Conservation (phyloP, 2,113 vertebrate species). For the Hippoglossus stenolepis region DNA sequence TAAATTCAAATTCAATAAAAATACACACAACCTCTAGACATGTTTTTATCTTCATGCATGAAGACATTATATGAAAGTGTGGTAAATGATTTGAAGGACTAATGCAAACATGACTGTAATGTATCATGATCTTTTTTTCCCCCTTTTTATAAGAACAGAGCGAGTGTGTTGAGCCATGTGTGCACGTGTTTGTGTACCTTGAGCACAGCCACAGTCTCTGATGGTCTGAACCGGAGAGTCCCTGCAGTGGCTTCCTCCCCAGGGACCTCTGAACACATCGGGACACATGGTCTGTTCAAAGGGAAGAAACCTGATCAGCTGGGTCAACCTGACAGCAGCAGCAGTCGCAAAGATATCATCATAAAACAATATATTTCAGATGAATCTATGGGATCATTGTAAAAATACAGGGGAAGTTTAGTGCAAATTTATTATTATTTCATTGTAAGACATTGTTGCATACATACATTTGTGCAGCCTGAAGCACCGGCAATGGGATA, state of each 20-base stretch:
- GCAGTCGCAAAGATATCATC: constrained; percentile 37
- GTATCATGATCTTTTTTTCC: no score
- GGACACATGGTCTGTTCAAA: constrained; percentile 94
- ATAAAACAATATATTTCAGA: neutral
- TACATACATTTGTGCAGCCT: constrained; percentile 85
- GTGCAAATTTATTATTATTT: neutral
- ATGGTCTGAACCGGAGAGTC: constrained; percentile 94
- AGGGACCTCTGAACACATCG: constrained; percentile 92
- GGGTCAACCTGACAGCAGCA: constrained; percentile 2
- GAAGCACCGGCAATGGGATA: constrained; percentile 80
- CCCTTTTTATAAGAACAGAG: constrained; percentile 1
- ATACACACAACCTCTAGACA: neutral
- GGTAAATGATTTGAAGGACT: no score
- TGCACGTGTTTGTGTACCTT: constrained; percentile 83
- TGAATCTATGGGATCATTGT: no score
- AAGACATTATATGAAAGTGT: no score
- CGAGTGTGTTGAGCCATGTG: neutral
- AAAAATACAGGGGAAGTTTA: no score
- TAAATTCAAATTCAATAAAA: neutral
- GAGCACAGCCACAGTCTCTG: constrained; percentile 89
- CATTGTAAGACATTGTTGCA: neutral
- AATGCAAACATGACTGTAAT: no score
- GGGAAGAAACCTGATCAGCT: constrained; percentile 50
- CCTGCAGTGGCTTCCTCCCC: constrained; percentile 94
- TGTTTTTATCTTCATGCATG: no score